Base-by-base conservation (phyloP, 1,140 invertebrate genomes). In the Caenorhabditis tropicalis region DNA sequence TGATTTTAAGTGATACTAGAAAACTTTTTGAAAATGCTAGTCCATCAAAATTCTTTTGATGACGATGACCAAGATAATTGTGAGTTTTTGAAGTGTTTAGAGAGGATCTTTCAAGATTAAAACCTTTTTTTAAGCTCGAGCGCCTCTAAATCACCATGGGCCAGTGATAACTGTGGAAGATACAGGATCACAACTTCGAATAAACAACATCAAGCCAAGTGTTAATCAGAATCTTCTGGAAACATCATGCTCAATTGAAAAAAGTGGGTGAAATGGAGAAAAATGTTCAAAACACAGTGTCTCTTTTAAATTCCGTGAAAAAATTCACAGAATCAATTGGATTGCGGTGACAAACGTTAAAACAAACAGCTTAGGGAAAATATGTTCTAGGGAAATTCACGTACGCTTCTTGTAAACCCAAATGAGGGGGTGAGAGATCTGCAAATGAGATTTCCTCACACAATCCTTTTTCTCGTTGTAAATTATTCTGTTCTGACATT, bases 101-200 rank as follows among this genome's bases (percentile, higher is more conserved):
- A n/a, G 16, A 3, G 9, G 19, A 7, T 10, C 19, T 33, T 27
- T 70, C 24, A 33, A n/a, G 29, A 31, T 33, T 29, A 5, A 79
- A n/a, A n/a, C n/a, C n/a, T n/a, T n/a, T 24, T 82, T 82, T 85
- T 51, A 29, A 85, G 84, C 60, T 31, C 56, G 60, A 12, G 56
- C 24, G 19, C 29, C 33, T 21, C n/a, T 29, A 6, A 43, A 74
- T 24, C 87, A 83, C 15, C 84, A 87, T 49, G 83, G 79, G 7
- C 86, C 86, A 16, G 86, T 88, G 29, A 89, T 89, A 49, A 90
- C 87, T n/a, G 89, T 89, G 19, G 88, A 89, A 82, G 88, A 89
- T 82, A 87, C 88, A 1, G 88, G 81, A n/a, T 86, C 87, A 15
- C 87, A 87, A 58, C 36, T 86, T 21, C 27, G 81, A 36, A 86